phyloP scores from a whole-genome alignment of 2,113 vertebrate genomes.

The Murina feae region DNA sequence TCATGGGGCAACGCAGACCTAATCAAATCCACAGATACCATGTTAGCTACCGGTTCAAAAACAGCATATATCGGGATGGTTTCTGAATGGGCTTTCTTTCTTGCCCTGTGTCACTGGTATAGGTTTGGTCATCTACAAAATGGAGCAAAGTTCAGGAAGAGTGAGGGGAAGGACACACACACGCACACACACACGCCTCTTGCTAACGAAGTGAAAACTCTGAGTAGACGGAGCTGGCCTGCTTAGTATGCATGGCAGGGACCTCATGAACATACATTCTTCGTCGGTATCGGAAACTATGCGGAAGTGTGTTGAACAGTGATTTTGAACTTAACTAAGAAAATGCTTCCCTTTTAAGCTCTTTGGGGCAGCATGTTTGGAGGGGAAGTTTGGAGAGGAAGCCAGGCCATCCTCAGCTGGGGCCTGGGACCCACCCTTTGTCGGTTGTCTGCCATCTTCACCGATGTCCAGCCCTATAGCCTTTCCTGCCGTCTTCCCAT shows the following conservation, averaged over 20 bases:
- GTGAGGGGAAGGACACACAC: neutral
- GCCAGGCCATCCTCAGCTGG: neutral
- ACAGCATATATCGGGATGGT: neutral
- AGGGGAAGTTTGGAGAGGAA: neutral
- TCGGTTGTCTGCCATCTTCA: neutral
- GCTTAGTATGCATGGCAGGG: neutral
- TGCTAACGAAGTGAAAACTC: neutral
- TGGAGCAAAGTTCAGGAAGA: neutral
- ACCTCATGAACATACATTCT: neutral
- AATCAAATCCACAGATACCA: neutral
- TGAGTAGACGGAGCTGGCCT: neutral
- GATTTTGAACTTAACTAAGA: neutral
- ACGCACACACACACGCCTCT: neutral
- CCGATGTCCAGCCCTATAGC: neutral
- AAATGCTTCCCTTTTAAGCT: neutral
- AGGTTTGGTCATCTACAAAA: neutral
- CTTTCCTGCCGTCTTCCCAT: neutral
- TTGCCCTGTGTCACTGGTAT: neutral
- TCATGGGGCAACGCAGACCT: neutral
- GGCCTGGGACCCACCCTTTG: neutral
- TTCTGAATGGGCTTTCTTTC: neutral
- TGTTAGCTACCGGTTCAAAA: neutral
- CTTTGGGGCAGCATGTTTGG: neutral
- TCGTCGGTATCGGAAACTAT: neutral
- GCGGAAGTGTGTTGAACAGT: neutral